A percentile compares a stretch with the other conserved stretches of the same genome.
These are phyloP conservation scores for Tenthredo amoena DNA, from an alignment of 2,888 invertebrate species.

Conservation along the genomic window DNA sequence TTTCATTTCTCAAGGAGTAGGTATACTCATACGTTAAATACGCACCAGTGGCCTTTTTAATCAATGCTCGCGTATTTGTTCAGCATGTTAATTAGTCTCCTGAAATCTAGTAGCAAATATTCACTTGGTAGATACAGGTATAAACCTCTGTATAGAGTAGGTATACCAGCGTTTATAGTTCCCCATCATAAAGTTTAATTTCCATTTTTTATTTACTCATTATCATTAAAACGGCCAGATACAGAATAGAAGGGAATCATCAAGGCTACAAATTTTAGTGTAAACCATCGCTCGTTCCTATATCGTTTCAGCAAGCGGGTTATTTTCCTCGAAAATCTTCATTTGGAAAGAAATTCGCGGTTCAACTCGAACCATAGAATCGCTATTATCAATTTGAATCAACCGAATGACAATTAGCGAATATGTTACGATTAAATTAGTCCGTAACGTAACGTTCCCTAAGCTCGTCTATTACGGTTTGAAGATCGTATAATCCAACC, in stretches of 20 bases:
- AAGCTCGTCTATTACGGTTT: background rate
- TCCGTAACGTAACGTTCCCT: background rate
- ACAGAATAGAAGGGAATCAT: background rate
- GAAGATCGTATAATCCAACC: background rate
- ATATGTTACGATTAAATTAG: background rate
- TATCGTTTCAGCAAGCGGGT: too few relatives aligned
- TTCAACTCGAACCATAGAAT: too few relatives aligned
- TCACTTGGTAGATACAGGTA: background rate
- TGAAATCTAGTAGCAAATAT: background rate
- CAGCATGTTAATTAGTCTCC: conserved; percentile 2
- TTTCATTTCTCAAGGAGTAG: background rate
- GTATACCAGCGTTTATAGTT: background rate
- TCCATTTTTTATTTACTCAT: background rate
- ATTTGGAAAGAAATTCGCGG: too few relatives aligned
- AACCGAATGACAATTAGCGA: background rate
- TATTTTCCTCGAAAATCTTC: too few relatives aligned
- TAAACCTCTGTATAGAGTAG: background rate
- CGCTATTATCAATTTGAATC: background rate
- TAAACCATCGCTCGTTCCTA: background rate
- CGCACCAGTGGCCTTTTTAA: background rate
- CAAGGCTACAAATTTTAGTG: background rate
- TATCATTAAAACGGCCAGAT: background rate
- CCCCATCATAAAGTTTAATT: background rate
- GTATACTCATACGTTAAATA: background rate
- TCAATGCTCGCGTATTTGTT: background rate